Percentiles rank a stretch among this genome's conserved stretches.
These are phyloP conservation scores for Rotaria macrura DNA, from an alignment of 2,888 invertebrate genomes.

Conservation along the genomic window DNA sequence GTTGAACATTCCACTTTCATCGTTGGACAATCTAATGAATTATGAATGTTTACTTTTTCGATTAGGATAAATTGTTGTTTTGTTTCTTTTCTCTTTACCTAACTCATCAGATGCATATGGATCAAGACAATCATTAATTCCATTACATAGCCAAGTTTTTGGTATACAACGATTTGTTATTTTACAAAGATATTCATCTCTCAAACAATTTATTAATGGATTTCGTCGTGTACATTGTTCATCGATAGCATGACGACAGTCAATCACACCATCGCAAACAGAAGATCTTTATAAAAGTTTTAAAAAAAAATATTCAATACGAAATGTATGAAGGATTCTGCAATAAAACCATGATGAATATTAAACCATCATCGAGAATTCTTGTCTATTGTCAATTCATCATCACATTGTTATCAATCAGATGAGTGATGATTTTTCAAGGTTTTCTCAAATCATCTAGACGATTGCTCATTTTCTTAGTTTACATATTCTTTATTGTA, in stretches of 20 bases:
- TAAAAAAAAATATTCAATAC: no score
- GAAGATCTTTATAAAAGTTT: neutral
- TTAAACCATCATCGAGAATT: no score
- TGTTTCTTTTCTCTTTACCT: neutral
- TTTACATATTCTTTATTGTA: no score
- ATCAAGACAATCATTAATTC: conserved; percentile 8
- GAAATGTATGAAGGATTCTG: no score
- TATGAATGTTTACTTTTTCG: neutral
- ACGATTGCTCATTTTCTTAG: no score
- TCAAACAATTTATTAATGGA: neutral
- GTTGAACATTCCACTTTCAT: neutral
- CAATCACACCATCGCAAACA: conserved; percentile 15
- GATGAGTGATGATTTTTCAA: no score
- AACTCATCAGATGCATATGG: neutral
- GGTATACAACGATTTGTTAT: conserved; percentile 21
- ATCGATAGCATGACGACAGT: conserved; percentile 6
- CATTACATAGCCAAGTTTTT: conserved; percentile 15
- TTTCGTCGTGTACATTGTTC: conserved; percentile 10
- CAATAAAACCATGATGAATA: no score
- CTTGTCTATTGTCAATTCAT: no score
- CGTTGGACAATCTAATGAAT: neutral
- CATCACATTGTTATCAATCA: no score
- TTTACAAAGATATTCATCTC: conserved; percentile 10
- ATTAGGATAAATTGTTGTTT: neutral
- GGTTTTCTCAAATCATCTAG: no score